Evolutionary conservation across 2,113 vertebrate species (phyloP), one percentile per base, ranked within the genome.

Genomic region (Leptocoma aspasia): DNA sequence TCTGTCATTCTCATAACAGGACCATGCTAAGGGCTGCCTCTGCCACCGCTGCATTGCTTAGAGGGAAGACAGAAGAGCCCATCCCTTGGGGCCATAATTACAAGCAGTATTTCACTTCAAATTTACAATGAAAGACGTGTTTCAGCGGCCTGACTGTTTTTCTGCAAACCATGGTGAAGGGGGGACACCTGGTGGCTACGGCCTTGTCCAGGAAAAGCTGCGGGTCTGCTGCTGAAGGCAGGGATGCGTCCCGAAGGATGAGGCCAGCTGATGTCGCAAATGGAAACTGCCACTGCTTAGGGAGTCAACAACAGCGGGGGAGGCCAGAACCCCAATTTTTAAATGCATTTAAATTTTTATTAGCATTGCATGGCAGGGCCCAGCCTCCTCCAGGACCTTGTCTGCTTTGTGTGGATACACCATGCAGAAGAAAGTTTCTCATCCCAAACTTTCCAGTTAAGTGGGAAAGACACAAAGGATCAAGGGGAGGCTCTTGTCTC

Each of bases 161-260:
- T 21, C 59, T 39, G 21, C 77, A 69, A 85, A 17, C 44, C 37
- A 0, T 12, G 91, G 94, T 60, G 82, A 73, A 89, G 68, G 18
- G 18, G 56, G 92, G 95, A 95, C 96, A 93, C 69, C 96, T 96
- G 86, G 90, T 95, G 96, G 96, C 56, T n/a, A 1, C 2, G 7
- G 41, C 0, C 9, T 24, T 8, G 15, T 5, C 24, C 7, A 3
- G 35, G 7, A 6, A 2, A 6, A 10, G 8, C 31, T 9, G 3
- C 3, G 45, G 11, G 13, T 8, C 28, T 37, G 41, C 18, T 50
- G 8, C 75, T n/a, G 49, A 21, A 17, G 20, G n/a, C 5, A 4
- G 17, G 9, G 35, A 13, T 30, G 52, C 8, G 1, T 2, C 16
- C 1, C 1, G 14, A 26, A 37, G 33, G 16, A 30, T 15, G 35